phyloP scores from a whole-genome alignment of 2,888 invertebrate species.

The Uropetala carovei region DNA sequence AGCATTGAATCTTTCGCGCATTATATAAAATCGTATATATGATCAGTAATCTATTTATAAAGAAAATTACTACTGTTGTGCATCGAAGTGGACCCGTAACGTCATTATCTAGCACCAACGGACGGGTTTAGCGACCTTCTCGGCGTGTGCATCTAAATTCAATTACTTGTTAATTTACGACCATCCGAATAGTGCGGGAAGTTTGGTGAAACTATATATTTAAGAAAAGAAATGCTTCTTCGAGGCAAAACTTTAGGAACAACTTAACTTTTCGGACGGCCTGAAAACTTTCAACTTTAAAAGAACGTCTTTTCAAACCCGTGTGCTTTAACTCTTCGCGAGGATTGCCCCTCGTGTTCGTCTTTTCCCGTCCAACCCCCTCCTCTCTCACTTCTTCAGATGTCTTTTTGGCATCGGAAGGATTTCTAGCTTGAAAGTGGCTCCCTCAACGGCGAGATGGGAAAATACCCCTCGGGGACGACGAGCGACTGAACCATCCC shows the following conservation, averaged over 20 bases:
- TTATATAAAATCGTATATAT: no score
- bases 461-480: neutral
- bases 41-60: neutral
- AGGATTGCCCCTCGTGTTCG: neutral
- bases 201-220: neutral
- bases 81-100: neutral
- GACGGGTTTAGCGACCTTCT: neutral
- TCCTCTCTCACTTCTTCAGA: no score
- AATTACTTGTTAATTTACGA: slow-evolving; percentile 20
- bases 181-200: neutral
- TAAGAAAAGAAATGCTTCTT: neutral
- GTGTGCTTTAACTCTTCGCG: neutral
- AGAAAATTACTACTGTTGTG: neutral
- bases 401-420: neutral
- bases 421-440: slow-evolving; percentile 3
- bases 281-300: slow-evolving; percentile 25
- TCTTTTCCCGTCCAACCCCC: neutral
- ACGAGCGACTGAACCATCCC: neutral
- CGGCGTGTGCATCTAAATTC: neutral
- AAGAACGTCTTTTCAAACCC: neutral
- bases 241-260: neutral
- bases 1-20: no score
- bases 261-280: neutral
- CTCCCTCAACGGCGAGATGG: neutral
- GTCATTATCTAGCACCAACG: neutral